phyloP scores from a whole-genome alignment of 2,888 invertebrate species.

The Holacanthella duospinosa region DNA sequence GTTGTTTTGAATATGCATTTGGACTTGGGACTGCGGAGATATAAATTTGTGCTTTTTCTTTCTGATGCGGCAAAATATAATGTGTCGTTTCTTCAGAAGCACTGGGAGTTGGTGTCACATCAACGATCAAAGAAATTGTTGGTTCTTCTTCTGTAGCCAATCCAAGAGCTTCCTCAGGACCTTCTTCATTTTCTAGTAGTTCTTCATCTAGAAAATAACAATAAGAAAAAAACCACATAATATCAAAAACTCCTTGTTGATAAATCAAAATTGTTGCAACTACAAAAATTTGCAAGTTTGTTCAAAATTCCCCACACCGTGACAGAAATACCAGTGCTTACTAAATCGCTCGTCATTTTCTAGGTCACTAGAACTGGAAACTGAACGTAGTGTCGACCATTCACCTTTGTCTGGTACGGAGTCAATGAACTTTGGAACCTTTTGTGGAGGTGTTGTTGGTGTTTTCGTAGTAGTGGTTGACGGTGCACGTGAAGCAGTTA shows the following conservation, averaged over 20 bases:
- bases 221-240: not conserved
- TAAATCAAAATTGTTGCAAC: too few species aligned
- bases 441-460: conserved; percentile 10
- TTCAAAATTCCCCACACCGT: too few species aligned
- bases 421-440: not conserved
- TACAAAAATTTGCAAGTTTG: too few species aligned
- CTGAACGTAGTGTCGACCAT: not conserved
- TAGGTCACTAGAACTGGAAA: not conserved
- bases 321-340: not conserved
- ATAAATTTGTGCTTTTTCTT: conserved; percentile 33
- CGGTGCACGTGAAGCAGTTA: conserved; percentile 16
- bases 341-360: not conserved
- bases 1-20: conserved; percentile 34
- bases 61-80: conserved; percentile 34
- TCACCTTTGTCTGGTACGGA: not conserved
- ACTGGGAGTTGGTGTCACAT: conserved; percentile 17
- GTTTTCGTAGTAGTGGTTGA: conserved; percentile 7
- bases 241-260: not conserved
- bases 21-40: conserved; percentile 34
- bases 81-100: conserved; percentile 36
- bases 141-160: conserved; percentile 8
- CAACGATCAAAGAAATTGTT: conserved; percentile 10
- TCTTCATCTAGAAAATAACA: conserved; percentile 3
- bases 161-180: conserved; percentile 3
- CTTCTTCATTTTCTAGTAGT: conserved; percentile 1